Base-by-base conservation (phyloP, 2,888 invertebrate genomes). In the Chymomyza procnemis region DNA sequence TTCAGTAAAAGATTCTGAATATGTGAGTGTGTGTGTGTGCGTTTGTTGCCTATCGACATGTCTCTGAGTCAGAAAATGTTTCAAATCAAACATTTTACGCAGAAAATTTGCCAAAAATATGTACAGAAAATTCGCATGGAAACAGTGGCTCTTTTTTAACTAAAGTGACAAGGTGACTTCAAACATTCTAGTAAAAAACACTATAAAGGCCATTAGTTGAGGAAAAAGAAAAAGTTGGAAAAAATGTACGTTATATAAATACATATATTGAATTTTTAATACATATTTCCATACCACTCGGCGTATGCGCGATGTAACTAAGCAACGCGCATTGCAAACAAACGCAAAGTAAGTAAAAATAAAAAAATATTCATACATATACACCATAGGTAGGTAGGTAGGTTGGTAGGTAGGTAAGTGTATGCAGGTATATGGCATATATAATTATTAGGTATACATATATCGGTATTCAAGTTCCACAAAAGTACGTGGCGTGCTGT, bases 31-130 rank as follows among this genome's bases (percentile, higher is more conserved):
- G 21, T 54, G 54, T 19, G 54, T n/a, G 19, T 18, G 52, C 8
- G 52, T 16, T n/a, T 18, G 6, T 21, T 18, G 1, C 9, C 14
- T 21, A 6, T 55, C 60, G 76, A 48, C n/a, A 89, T 89, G 89
- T 87, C 89, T 76, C 76, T 89, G 79, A 79, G 84, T 70, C 85
- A 89, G 64, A 89, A 89, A 74, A 87, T 89, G 62, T 85, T 75
- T 66, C 80, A 88, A 85, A 89, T 89, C 64, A 83, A 78, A 76
- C 82, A 71, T 73, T 89, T 81, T 70, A 89, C 89, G 8, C 80
- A 78, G 62, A 83, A 80, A 69, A 75, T 87, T 74, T 89, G 79
- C 66, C 79, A 79, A 57, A 85, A 78, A 71, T 75, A 88, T 54
- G 78, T 88, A 9, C 66, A 71, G 19, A 87, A 84, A 74, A 75